Conservation (phyloP, 2,797 vertebrate species). For the Hylomyscus alleni region DNA sequence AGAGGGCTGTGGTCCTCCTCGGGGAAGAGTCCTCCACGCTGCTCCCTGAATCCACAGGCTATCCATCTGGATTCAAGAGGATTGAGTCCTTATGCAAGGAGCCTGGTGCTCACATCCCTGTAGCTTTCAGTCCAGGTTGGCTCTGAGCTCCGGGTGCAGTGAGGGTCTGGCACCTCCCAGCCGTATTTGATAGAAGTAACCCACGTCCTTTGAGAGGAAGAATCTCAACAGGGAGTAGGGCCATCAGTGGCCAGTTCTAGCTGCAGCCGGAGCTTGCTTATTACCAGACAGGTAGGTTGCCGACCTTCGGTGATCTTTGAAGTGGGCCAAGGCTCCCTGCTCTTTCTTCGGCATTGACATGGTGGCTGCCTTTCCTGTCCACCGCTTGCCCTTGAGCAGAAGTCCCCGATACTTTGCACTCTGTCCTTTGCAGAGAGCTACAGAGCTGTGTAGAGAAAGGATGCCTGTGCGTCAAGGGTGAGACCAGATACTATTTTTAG, state of each 20-base stretch:
- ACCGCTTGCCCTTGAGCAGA: not conserved
- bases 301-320: not conserved
- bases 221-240: not conserved
- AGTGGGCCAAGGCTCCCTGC: not conserved
- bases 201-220: not conserved
- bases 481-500: slow-evolving; percentile 60
- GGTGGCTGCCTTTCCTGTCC: not conserved
- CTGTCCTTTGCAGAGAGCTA: not conserved
- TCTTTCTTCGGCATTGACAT: not conserved
- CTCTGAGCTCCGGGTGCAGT: not conserved
- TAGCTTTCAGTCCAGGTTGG: not conserved
- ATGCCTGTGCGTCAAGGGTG: not conserved
- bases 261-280: not conserved
- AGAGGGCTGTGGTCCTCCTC: not conserved
- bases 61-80: not conserved
- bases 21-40: not conserved
- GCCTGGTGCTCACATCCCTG: not conserved
- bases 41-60: not conserved
- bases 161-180: not conserved
- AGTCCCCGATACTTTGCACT: not conserved
- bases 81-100: not conserved
- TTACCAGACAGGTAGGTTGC: not conserved
- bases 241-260: not conserved
- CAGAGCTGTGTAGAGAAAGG: not conserved
- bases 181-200: not conserved